Evolutionary conservation across 1,140 invertebrate genomes (phyloP), one percentile per base, ranked within the genome.

Genomic region (Brachionus paranguensis): DNA sequence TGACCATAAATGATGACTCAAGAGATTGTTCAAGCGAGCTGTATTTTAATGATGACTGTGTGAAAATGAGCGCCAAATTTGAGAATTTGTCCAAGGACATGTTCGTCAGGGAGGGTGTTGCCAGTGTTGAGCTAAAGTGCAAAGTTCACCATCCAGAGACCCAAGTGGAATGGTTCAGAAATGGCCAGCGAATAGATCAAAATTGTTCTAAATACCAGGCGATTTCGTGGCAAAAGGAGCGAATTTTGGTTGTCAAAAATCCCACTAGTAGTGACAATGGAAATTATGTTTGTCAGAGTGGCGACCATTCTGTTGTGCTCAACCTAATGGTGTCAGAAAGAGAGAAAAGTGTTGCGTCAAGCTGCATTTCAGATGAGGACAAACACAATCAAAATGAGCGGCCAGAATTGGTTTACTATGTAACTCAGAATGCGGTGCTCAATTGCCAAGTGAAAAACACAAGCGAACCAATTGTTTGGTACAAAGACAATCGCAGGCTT

Each of bases 401-500:
- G 55, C 14, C 53, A 24, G 78, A 81, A 29, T 47, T 81, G 17
- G 41, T 64, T 1, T 81, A 81, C n/a, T 81, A 81, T 24, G 50
- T 43, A 0, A 65, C 24, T 29, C 79, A 83, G 27, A 72, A 83
- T 33, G 79, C 79, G 4, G 41, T 72, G n/a, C n/a, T 68, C 7
- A 65, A 68, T 47, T 65, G 55, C 37, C 79, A 70, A 83, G 43
- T 83, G 2, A 24, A 68, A 47, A n/a, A 68, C 17, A n/a, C 24
- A 33, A 68, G 37, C 17, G 79, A 83, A 70, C 64, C 50, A 41
- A 68, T 64, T 27, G 78, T 81, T 60, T 81, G 78, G 78, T 68
- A 43, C 41, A 81, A 81, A 64, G 78, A 81, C 37, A 68, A 81
- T 47, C 24, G 20, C n/a, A 37, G 43, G 41, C 17, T 81, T 1